These are phyloP conservation scores for Antechinus stuartii DNA, from an alignment of 2,113 vertebrate species.

Conservation along the genomic window DNA sequence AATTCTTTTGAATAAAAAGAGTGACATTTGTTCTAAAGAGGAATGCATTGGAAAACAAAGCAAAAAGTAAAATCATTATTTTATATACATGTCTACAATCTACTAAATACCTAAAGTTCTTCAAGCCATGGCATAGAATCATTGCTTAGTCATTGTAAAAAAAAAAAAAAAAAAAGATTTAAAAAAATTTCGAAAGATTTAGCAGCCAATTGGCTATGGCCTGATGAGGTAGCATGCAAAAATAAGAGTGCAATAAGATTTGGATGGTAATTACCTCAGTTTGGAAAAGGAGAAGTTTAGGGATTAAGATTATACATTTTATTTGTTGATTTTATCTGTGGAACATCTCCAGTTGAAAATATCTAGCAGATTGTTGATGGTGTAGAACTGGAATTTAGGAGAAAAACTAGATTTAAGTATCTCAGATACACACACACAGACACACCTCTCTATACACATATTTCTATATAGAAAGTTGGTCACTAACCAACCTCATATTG, in stretches of 20 bases:
- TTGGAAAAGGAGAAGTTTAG: background rate
- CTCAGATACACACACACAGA: background rate
- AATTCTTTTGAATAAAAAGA: slow-evolving; percentile 49
- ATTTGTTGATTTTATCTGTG: background rate
- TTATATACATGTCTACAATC: background rate
- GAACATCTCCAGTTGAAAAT: background rate
- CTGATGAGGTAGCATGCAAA: background rate
- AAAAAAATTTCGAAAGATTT: slow-evolving; percentile 25
- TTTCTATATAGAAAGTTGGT: background rate
- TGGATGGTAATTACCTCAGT: background rate
- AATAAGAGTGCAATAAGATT: background rate
- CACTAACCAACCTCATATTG: background rate
- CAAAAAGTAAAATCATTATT: background rate
- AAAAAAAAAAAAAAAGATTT: slow-evolving; percentile 30
- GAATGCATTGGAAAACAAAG: slow-evolving; percentile 10
- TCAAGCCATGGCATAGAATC: slow-evolving; percentile 10
- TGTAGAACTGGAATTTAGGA: background rate
- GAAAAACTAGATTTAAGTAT: background rate
- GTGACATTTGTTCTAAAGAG: slow-evolving; percentile 16
- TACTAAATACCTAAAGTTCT: slow-evolving; percentile 43
- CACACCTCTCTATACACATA: too few species aligned
- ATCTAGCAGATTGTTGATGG: background rate
- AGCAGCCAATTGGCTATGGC: background rate
- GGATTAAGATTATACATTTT: background rate
- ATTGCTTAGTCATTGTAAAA: slow-evolving; percentile 39